phyloP scores from a whole-genome alignment of 2,888 invertebrate genomes.

The Philhelius pedissequus region DNA sequence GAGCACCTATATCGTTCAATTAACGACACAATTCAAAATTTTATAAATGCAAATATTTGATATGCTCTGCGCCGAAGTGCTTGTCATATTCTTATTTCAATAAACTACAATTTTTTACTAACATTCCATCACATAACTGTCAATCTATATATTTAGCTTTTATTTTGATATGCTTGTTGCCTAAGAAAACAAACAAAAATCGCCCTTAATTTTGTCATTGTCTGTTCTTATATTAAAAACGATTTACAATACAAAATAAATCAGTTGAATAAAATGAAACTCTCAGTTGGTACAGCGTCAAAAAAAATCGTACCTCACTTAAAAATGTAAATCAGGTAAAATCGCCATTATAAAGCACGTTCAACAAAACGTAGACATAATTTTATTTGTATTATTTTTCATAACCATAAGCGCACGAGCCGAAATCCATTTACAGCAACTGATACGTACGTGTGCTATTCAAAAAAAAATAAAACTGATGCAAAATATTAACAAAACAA shows the following conservation, averaged over 20 bases:
- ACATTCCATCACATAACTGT: constrained; percentile 56
- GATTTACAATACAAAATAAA: neutral
- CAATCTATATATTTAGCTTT: constrained; percentile 21
- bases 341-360: constrained; percentile 58
- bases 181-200: neutral
- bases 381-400: constrained; percentile 23
- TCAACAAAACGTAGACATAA: constrained; percentile 35
- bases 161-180: neutral
- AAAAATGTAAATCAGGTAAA: constrained; percentile 63
- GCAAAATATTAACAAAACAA: constrained; percentile 4
- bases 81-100: neutral
- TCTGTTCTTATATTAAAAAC: neutral
- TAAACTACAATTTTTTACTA: constrained; percentile 9
- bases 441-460: constrained; percentile 41
- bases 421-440: constrained; percentile 49
- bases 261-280: neutral
- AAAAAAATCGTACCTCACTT: constrained; percentile 12
- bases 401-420: constrained; percentile 59
- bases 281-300: neutral
- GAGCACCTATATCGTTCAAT: neutral
- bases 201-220: neutral
- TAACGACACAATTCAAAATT: too few species aligned
- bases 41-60: too few species aligned
- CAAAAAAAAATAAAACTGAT: neutral
- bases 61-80: neutral